Evolutionary conservation across 2,797 vertebrate genomes (phyloP), one percentile per base, ranked within the genome.

Genomic region (Lepilemur septentrionalis): DNA sequence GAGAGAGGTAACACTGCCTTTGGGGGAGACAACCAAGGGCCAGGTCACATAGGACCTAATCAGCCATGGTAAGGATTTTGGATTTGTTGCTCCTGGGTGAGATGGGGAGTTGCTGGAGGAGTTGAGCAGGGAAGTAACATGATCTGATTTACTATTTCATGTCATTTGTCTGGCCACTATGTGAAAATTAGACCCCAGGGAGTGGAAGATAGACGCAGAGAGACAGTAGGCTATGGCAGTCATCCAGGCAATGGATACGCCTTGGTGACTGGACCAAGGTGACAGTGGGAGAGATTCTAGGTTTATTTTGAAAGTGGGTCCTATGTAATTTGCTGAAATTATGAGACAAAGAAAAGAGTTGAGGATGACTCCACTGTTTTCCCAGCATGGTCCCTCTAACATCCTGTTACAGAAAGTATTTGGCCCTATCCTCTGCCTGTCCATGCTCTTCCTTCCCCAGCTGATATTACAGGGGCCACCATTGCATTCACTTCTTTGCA

Each of bases 391-490:
- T 80, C 30, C 23, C 13, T 90, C 57, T 70, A 38, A 67, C 70
- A 59, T 79, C n/a, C 43, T 20, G 17, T 76, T 63, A 28, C 3
- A 38, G 43, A 87, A 80, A 72, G 48, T 32, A 55, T 59, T 57
- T 41, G 25, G 41, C 13, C 20, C 32, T 25, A 2, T 63, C 15
- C 41, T 89, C 48, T 73, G 38, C 17, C 3, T 2, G 7, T 18
- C 32, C 1, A 22, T 2, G 8, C 17, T 7, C 8, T 2, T 72
- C 50, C 23, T 80, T 14, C 48, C 75, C 30, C 32, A 18, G 38
- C 25, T 23, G 52, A 35, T 28, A 3, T 13, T 5, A 0, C 7
- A 2, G 7, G 22, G 25, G 7, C 4, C 38, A n/a, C 38, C 22
- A 5, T 48, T 30, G 11, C 10, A 32, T 11, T 25, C 61, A n/a